Evolutionary conservation across 2,888 invertebrate species (phyloP).

Genomic region (Parnassius apollo): DNA sequence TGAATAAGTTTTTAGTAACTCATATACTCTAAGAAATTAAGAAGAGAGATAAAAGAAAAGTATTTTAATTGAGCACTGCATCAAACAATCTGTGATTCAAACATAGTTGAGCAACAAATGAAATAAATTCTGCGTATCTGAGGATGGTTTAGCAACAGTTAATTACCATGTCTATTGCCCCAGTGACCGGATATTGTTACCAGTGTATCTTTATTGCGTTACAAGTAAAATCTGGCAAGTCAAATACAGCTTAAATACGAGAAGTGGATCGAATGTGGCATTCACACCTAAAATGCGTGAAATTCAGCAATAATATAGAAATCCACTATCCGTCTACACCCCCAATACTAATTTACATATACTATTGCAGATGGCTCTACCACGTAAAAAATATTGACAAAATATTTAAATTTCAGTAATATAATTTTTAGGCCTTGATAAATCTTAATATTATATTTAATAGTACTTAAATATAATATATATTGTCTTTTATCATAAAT

Average conservation of each 20-base stretch:
- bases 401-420: background rate
- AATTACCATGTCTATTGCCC: conserved; percentile 7
- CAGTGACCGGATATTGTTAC: conserved; percentile 6
- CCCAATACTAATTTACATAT: no score
- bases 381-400: no score
- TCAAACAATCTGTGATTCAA: conserved; percentile 5
- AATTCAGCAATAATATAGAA: conserved; percentile 6
- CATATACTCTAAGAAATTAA: background rate
- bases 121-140: conserved; percentile 7
- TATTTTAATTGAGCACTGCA: conserved; percentile 1
- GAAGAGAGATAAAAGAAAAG: background rate
- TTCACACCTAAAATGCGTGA: conserved; percentile 4
- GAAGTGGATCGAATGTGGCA: background rate
- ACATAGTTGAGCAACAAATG: conserved; percentile 8
- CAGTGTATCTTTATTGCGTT: conserved; percentile 13
- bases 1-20: background rate
- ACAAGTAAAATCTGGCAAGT: background rate
- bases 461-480: no score
- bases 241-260: conserved; percentile 8
- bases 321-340: no score
- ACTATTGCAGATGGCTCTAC: no score
- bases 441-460: no score
- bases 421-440: no score
- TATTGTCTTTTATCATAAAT: no score
- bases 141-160: conserved; percentile 13